Percentiles rank a stretch among this genome's conserved stretches.
These are phyloP conservation scores for Malurus elegans DNA, from an alignment of 2,113 vertebrate species.

Conservation along the genomic window DNA sequence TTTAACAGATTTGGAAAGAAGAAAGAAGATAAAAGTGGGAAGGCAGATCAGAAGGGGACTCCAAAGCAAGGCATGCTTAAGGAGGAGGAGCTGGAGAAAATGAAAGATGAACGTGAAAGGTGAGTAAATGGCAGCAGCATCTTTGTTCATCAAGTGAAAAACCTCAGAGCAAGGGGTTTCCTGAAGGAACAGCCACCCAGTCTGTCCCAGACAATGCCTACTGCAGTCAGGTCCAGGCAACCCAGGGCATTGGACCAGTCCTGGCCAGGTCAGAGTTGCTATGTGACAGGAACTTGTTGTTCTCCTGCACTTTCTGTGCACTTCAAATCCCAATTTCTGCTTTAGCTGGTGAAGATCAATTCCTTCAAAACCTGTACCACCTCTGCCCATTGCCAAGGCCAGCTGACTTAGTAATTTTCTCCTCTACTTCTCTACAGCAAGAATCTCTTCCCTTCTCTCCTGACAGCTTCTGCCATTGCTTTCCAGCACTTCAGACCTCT, in stretches of 20 bases:
- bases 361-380: not conserved
- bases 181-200: not conserved
- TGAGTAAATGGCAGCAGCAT: constrained; percentile 29
- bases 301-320: not conserved
- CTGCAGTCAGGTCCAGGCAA: not conserved
- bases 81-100: constrained; percentile 85
- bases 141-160: not conserved
- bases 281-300: not conserved
- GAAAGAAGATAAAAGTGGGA: constrained; percentile 87
- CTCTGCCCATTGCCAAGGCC: not conserved
- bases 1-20: constrained; percentile 90
- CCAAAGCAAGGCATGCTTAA: constrained; percentile 76
- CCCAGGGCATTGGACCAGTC: not conserved
- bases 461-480: not conserved
- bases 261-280: not conserved
- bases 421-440: not conserved
- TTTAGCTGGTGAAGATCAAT: not conserved
- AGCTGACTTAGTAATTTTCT: not conserved
- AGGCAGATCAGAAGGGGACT: constrained; percentile 78
- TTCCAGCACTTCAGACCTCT: not conserved
- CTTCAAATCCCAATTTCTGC: not conserved
- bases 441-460: not conserved
- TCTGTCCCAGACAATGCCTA: not conserved
- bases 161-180: not conserved
- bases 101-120: constrained; percentile 84